These are phyloP conservation scores for Pollenia griseotomentosa DNA, from an alignment of 2,888 invertebrate species.

Conservation along the genomic window DNA sequence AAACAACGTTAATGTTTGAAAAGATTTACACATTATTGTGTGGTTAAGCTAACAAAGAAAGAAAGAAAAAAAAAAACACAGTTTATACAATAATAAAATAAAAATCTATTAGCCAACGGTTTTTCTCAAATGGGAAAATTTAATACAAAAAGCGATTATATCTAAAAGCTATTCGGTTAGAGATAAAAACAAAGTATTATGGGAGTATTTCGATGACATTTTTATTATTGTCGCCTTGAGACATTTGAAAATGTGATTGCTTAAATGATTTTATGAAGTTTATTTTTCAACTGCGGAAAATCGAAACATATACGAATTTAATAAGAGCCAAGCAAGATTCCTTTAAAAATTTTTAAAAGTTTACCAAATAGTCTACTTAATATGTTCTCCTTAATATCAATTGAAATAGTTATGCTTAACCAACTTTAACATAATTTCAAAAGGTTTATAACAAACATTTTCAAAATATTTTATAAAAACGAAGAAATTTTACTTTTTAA, in stretches of 20 bases:
- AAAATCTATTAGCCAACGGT: constrained; percentile 15
- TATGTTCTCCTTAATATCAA: no score
- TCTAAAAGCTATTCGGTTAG: neutral
- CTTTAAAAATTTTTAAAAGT: no score
- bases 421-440: no score
- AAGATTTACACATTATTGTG: constrained; percentile 68
- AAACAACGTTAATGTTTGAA: constrained; percentile 49
- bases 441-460: no score
- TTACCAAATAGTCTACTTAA: no score
- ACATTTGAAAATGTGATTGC: neutral
- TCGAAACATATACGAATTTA: no score
- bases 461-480: no score
- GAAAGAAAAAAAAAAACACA: neutral
- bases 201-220: neutral
- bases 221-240: neutral
- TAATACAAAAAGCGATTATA: constrained; percentile 14
- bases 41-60: constrained; percentile 27
- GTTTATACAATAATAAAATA: constrained; percentile 11
- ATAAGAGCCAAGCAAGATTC: no score
- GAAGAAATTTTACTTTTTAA: no score
- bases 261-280: neutral
- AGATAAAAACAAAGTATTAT: neutral
- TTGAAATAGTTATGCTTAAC: no score
- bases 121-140: constrained; percentile 1
- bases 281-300: neutral